These are phyloP conservation scores for Scomber colias DNA, from an alignment of 2,113 vertebrate genomes.

Conservation along the genomic window DNA sequence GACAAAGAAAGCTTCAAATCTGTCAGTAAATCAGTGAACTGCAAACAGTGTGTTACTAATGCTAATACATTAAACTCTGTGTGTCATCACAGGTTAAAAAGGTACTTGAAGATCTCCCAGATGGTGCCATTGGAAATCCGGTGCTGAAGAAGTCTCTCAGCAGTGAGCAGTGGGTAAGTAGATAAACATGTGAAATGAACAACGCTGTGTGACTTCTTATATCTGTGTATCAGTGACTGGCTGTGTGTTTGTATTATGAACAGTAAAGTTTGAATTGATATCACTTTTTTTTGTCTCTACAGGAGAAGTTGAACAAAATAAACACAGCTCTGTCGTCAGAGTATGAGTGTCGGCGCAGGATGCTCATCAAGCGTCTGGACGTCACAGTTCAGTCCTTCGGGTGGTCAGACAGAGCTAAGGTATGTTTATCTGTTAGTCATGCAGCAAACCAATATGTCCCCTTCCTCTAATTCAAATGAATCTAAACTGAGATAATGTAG, in stretches of 20 bases:
- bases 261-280: background rate
- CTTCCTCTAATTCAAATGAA: background rate
- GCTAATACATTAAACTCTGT: background rate
- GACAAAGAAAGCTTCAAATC: too few species aligned
- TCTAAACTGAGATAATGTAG: background rate
- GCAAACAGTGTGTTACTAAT: too few species aligned
- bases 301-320: conserved; percentile 90
- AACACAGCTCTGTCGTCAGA: conserved; percentile 89
- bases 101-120: conserved; percentile 86
- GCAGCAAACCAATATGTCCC: background rate
- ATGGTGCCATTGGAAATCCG: conserved; percentile 84
- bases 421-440: conserved; percentile 43
- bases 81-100: conserved; percentile 86
- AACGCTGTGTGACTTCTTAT: background rate
- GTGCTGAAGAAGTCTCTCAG: conserved; percentile 87
- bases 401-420: conserved; percentile 98
- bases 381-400: conserved; percentile 98
- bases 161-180: conserved; percentile 89
- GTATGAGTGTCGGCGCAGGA: conserved; percentile 94
- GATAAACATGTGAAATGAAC: background rate
- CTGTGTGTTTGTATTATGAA: background rate
- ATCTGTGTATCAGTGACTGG: background rate
- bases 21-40: too few species aligned
- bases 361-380: conserved; percentile 97
- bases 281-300: conserved; percentile 22